Evolutionary conservation across 2,797 vertebrate genomes (phyloP), one percentile per base, ranked within the genome.

Genomic region (Ctenopoma multispine): DNA sequence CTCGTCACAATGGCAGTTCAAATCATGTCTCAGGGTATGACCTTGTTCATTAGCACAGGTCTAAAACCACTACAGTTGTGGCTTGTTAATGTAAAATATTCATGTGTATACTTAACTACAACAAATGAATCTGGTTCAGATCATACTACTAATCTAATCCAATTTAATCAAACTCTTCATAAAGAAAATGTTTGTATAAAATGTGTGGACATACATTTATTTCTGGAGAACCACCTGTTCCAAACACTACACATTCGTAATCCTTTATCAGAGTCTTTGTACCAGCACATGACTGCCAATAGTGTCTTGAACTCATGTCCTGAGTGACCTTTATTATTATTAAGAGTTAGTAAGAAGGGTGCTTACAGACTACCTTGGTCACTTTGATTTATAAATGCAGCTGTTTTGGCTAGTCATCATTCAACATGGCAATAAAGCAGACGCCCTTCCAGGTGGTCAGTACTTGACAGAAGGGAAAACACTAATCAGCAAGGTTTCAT

Each of bases 361-460:
- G 59, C 2, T 4, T 12, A 43, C 12, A 9, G 41, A 69, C 36
- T 21, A 23, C n/a, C 18, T 54, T 49, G 12, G 47, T 31, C 48
- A 38, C 18, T 4, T 54, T 75, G 53, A 78, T 79, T 84, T 70
- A 77, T 72, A 79, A 57, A 70, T 76, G 73, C 82, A 92, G 84
- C 90, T 89, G 89, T 75, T 89, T 65, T 53, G 62, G 59, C 66
- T 34, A 48, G 72, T 86, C 72, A 69, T 77, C 56, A 61, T 70
- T 56, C 44, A 62, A 57, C 51, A 9, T 56, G 81, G 66, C 53
- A 64, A 69, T 72, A 76, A 83, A 81, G 63, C n/a, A 18, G 67
- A 79, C 64, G 72, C 56, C 53, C 75, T 79, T 76, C 81, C 82
- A 90, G 82, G 77, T 89, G 87, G 82, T 75, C 85, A 70, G 77